Evolutionary conservation across 1,140 invertebrate species (phyloP).

Genomic region (Drosophila repleta): DNA sequence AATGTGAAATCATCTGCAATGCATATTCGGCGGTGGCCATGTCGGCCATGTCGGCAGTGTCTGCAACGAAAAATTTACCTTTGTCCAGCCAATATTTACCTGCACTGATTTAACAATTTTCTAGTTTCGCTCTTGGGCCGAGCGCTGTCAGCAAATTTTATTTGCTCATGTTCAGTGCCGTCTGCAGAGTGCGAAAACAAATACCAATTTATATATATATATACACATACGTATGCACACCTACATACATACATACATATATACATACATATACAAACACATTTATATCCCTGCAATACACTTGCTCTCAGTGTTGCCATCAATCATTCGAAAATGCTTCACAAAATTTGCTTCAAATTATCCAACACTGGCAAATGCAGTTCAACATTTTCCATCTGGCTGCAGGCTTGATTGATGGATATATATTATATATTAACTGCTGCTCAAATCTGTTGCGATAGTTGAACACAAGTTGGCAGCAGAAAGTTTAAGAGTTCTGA

Average conservation of each 20-base stretch:
- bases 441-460: background rate
- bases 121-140: constrained; percentile 36
- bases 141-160: constrained; percentile 12
- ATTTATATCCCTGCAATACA: constrained; percentile 4
- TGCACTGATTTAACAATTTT: constrained; percentile 69
- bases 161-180: constrained; percentile 27
- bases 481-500: too few relatives aligned
- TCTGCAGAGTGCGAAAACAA: constrained; percentile 36
- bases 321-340: constrained; percentile 16
- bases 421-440: background rate
- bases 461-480: too few relatives aligned
- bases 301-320: background rate
- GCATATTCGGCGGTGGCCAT: constrained; percentile 3
- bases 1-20: constrained; percentile 34
- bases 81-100: constrained; percentile 59
- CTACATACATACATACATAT: background rate
- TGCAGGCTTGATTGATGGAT: constrained; percentile 10
- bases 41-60: too few relatives aligned
- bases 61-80: constrained; percentile 12
- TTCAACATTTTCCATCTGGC: constrained; percentile 8
- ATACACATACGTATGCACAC: background rate
- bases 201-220: constrained; percentile 12
- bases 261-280: background rate
- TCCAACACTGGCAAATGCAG: constrained; percentile 11
- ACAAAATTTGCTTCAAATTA: constrained; percentile 13